Percentiles rank a stretch among this genome's conserved stretches.
These are phyloP conservation scores for Pseudorhombus dupliciocellatus DNA, from an alignment of 2,113 vertebrate species.

Conservation along the genomic window DNA sequence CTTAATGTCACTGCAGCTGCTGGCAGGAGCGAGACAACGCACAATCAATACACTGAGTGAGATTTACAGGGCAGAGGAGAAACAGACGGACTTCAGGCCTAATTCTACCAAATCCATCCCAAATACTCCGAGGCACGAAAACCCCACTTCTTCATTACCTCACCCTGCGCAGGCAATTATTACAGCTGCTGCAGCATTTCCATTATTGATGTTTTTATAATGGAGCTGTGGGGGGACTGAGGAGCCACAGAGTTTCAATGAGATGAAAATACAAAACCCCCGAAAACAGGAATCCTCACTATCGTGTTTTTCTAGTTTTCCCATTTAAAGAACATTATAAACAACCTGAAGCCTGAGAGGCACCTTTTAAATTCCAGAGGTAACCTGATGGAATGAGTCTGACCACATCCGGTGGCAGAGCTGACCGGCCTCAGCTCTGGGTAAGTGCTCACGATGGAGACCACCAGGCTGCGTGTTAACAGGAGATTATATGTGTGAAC, in stretches of 20 bases:
- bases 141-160: too few species aligned
- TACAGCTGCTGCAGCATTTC: too few species aligned
- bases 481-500: not conserved
- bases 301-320: too few species aligned
- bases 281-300: too few species aligned
- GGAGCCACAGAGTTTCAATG: too few species aligned
- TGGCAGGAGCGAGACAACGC: constrained; percentile 42
- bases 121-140: too few species aligned
- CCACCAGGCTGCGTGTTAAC: not conserved
- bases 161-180: too few species aligned
- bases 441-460: constrained; percentile 8
- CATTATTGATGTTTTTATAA: too few species aligned
- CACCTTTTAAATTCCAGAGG: not conserved
- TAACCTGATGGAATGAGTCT: not conserved
- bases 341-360: too few species aligned
- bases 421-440: not conserved
- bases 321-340: not conserved
- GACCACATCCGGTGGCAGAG: constrained; percentile 4
- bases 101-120: too few species aligned
- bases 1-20: constrained; percentile 31
- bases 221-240: too few species aligned
- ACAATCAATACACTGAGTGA: constrained; percentile 63
- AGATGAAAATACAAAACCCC: too few species aligned
- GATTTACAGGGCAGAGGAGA: constrained; percentile 49
- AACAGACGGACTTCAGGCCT: not conserved